phyloP scores from a whole-genome alignment of 2,113 vertebrate genomes.

The Grammomys surdaster region DNA sequence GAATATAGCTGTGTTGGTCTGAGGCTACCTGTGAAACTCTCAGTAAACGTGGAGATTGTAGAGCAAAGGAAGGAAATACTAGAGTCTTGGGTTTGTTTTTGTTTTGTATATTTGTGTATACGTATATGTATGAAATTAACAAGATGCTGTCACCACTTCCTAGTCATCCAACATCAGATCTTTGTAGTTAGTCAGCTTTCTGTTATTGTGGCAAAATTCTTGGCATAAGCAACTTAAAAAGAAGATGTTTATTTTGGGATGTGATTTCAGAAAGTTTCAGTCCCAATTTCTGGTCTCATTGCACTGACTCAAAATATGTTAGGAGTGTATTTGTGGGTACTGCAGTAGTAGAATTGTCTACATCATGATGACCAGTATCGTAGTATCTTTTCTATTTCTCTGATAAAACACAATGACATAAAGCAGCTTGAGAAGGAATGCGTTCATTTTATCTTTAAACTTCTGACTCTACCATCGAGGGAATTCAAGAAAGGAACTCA shows the following conservation, averaged over 20 bases:
- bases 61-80: not conserved
- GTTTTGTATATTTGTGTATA: too few relatives aligned
- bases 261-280: not conserved
- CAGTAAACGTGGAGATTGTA: not conserved
- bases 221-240: not conserved
- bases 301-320: not conserved
- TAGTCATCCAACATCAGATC: not conserved
- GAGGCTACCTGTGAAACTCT: not conserved
- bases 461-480: not conserved
- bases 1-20: not conserved
- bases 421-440: not conserved
- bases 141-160: not conserved
- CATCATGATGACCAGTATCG: not conserved
- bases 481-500: not conserved
- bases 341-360: not conserved
- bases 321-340: not conserved
- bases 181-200: not conserved
- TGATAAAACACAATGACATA: not conserved
- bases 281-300: not conserved
- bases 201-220: not conserved
- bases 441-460: not conserved
- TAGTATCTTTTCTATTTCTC: not conserved
- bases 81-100: not conserved
- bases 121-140: not conserved
- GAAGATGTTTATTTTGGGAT: not conserved